Conservation (phyloP, 2,888 invertebrate genomes). For the Thecophora atra region DNA sequence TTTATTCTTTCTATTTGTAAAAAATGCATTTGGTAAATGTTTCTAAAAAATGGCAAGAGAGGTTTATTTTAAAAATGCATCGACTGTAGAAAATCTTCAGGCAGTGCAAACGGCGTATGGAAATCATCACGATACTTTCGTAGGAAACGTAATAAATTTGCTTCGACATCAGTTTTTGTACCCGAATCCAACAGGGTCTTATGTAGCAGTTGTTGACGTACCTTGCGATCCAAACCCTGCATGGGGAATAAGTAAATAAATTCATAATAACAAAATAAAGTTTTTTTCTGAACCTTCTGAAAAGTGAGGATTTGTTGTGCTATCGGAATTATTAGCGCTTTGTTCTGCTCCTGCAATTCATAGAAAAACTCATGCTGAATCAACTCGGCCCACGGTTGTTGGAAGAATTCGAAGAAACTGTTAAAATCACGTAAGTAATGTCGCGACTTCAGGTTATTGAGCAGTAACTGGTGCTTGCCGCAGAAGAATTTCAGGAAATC, state of each 20-base stretch:
- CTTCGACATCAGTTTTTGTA: constrained; percentile 45
- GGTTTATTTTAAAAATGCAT: too few relatives aligned
- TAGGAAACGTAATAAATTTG: constrained; percentile 50
- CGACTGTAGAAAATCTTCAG: constrained; percentile 53
- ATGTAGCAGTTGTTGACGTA: constrained; percentile 30
- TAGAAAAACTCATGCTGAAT: constrained; percentile 57
- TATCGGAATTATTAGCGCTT: constrained; percentile 15
- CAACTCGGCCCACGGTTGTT: constrained; percentile 53
- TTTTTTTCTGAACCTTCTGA: too few relatives aligned
- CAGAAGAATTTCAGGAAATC: constrained; percentile 55
- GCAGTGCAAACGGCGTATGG: constrained; percentile 49
- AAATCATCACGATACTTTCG: constrained; percentile 53
- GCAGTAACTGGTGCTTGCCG: constrained; percentile 54
- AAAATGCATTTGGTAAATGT: too few relatives aligned
- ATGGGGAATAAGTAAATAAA: too few relatives aligned
- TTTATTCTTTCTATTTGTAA: too few relatives aligned
- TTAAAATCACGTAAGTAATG: constrained; percentile 49
- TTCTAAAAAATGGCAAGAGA: too few relatives aligned
- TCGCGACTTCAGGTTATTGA: constrained; percentile 52
- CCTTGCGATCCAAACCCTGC: constrained; percentile 40
- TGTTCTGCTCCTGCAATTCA: constrained; percentile 46
- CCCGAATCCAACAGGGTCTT: constrained; percentile 38
- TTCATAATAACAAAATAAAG: too few relatives aligned
- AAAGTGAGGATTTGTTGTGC: constrained; percentile 32
- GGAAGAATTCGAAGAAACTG: constrained; percentile 52